Conservation (phyloP, 2,888 invertebrate species). For the Venusia cambrica region DNA sequence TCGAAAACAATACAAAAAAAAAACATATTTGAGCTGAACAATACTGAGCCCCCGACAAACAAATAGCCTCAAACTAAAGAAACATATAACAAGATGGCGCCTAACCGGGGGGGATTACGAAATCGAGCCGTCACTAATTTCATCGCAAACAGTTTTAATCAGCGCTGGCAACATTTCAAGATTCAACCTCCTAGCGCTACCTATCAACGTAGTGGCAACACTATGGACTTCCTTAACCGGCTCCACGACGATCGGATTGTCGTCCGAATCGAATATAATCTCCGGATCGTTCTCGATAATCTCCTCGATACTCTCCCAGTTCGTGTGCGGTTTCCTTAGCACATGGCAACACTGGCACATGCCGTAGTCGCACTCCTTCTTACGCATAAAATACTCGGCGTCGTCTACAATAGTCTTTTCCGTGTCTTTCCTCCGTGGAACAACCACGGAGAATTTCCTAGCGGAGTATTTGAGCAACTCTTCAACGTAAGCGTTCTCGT, state of each 20-base stretch:
- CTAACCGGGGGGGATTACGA: slow-evolving; percentile 25
- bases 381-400: slow-evolving; percentile 59
- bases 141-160: slow-evolving; percentile 51
- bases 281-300: slow-evolving; percentile 75
- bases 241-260: slow-evolving; percentile 64
- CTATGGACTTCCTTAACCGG: slow-evolving; percentile 42
- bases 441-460: slow-evolving; percentile 59
- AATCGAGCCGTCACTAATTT: slow-evolving; percentile 44
- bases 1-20: slow-evolving; percentile 35
- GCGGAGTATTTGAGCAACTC: slow-evolving; percentile 61
- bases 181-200: slow-evolving; percentile 37
- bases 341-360: slow-evolving; percentile 62
- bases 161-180: slow-evolving; percentile 50
- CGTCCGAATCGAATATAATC: slow-evolving; percentile 69
- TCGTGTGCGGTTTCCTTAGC: slow-evolving; percentile 50
- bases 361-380: slow-evolving; percentile 69
- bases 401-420: slow-evolving; percentile 69
- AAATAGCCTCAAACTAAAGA: slow-evolving; percentile 5
- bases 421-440: slow-evolving; percentile 40
- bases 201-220: slow-evolving; percentile 24
- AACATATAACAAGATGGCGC: slow-evolving; percentile 9
- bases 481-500: slow-evolving; percentile 48
- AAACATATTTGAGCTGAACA: slow-evolving; percentile 19
- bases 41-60: slow-evolving; percentile 5
- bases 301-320: slow-evolving; percentile 69